phyloP scores from a whole-genome alignment of 2,888 invertebrate species.

The Pasiphila rectangulata region DNA sequence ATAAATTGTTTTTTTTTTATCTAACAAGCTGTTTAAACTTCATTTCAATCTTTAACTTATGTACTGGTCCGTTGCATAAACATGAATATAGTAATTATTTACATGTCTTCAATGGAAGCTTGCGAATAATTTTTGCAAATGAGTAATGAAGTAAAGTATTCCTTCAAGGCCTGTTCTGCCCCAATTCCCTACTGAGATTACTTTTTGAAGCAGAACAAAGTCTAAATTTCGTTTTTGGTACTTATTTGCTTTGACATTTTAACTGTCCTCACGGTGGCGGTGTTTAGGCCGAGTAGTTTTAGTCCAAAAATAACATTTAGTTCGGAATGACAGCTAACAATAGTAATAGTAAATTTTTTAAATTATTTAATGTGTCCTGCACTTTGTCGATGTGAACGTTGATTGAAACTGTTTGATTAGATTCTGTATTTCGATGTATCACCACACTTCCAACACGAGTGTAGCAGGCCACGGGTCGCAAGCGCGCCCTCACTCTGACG shows the following conservation, averaged over 20 bases:
- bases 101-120: background rate
- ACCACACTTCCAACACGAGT: conserved; percentile 71
- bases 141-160: conserved; percentile 48
- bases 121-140: background rate
- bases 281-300: conserved; percentile 75
- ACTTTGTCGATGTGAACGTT: conserved; percentile 75
- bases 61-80: conserved; percentile 4
- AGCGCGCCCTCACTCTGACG: conserved; percentile 60
- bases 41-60: conserved; percentile 1
- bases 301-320: conserved; percentile 64
- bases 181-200: conserved; percentile 54
- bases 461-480: conserved; percentile 49
- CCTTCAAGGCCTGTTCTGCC: conserved; percentile 68
- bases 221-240: conserved; percentile 82
- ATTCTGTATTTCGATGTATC: conserved; percentile 76
- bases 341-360: conserved; percentile 52
- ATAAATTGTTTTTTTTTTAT: too few relatives aligned
- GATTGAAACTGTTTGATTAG: conserved; percentile 71
- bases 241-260: conserved; percentile 74
- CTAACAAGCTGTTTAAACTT: background rate
- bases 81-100: background rate
- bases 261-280: conserved; percentile 76
- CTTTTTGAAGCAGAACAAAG: conserved; percentile 75
- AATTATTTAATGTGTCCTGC: conserved; percentile 64
- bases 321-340: conserved; percentile 74